Conservation (phyloP, 2,113 vertebrate species). For the Peucedramus taeniatus region DNA sequence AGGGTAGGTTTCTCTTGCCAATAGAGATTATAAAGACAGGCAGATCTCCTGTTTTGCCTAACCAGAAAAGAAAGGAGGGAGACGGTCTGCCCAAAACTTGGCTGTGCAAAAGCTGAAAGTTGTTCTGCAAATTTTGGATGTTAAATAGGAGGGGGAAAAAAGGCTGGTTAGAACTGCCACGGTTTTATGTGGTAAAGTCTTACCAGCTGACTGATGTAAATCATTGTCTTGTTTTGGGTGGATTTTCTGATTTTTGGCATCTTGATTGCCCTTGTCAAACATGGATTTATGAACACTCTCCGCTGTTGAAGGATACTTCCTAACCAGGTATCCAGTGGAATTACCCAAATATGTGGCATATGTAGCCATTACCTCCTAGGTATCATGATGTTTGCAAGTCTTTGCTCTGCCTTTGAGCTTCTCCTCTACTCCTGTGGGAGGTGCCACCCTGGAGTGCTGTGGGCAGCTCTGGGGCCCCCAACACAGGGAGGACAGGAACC, state of each 20-base stretch:
- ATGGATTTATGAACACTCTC: neutral
- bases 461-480: neutral
- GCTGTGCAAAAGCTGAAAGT: neutral
- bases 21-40: neutral
- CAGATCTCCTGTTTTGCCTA: neutral
- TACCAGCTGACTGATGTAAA: neutral
- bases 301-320: neutral
- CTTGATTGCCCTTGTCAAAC: neutral
- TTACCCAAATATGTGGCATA: neutral
- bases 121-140: neutral
- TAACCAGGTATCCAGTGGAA: neutral
- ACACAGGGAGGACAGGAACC: no score
- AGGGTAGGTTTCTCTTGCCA: neutral
- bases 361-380: rapidly evolving
- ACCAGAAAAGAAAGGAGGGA: neutral
- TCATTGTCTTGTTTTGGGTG: neutral
- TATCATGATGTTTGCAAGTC: rapidly evolving
- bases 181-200: neutral
- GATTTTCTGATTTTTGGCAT: neutral
- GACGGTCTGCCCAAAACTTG: neutral
- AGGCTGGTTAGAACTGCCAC: neutral
- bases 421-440: neutral
- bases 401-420: neutral
- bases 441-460: neutral
- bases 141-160: neutral